phyloP scores from a whole-genome alignment of 2,797 vertebrate genomes.

The Ispidina picta region DNA sequence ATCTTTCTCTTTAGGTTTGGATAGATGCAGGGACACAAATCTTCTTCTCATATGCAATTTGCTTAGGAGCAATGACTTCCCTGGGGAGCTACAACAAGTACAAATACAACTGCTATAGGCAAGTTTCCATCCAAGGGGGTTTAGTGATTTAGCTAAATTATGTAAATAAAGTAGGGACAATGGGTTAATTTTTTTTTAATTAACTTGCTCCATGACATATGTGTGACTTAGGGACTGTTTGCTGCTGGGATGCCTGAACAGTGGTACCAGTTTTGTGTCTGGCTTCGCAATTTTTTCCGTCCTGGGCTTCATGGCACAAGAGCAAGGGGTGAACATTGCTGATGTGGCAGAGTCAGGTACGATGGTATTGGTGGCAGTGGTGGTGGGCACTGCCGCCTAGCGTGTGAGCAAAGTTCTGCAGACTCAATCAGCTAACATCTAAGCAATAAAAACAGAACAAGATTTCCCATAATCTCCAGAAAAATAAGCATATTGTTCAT shows the following conservation, averaged over 20 bases:
- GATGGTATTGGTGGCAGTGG: conserved; percentile 89
- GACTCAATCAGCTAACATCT: conserved; percentile 77
- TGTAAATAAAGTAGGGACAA: conserved; percentile 86
- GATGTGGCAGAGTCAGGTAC: conserved; percentile 99
- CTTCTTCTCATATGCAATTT: conserved; percentile 99
- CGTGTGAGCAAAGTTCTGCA: conserved; percentile 80
- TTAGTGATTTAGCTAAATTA: conserved; percentile 75
- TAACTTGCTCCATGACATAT: conserved; percentile 97
- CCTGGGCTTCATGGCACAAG: conserved; percentile 99
- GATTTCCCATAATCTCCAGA: conserved; percentile 49
- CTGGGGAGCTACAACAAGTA: conserved; percentile 99
- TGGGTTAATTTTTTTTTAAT: conserved; percentile 93
- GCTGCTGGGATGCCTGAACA: conserved; percentile 99
- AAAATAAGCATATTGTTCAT: conserved; percentile 31
- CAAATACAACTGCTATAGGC: conserved; percentile 99
- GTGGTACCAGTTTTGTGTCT: conserved; percentile 99
- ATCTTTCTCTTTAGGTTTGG: conserved; percentile 86
- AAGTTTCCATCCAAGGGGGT: conserved; percentile 82
- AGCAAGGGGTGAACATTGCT: conserved; percentile 99
- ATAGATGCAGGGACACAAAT: conserved; percentile 99
- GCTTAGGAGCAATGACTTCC: conserved; percentile 98
- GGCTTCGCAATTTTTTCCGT: conserved; percentile 99
- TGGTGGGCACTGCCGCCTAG: conserved; percentile 93
- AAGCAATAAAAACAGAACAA: conserved; percentile 53
- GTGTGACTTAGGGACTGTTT: conserved; percentile 99